A percentile compares a stretch with the other conserved stretches of the same genome.
Conservation (phyloP, 2,888 invertebrate genomes). For the Acheta domesticus region DNA sequence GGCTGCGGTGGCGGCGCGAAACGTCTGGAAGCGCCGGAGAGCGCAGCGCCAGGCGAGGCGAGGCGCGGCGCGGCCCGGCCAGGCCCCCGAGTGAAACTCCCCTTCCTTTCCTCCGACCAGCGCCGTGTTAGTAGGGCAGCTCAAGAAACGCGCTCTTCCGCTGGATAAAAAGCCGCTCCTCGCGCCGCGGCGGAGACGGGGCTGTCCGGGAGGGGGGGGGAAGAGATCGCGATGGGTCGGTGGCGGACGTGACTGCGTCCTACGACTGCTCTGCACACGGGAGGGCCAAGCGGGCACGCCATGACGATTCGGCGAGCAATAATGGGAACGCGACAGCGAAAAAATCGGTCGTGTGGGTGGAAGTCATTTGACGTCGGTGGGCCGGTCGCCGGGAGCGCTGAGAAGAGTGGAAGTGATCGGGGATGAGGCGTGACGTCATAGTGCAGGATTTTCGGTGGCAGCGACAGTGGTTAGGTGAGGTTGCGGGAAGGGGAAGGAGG, state of each 20-base stretch:
- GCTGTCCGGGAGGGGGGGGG: neutral
- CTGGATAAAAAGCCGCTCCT: neutral
- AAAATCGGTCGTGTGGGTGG: too few species aligned
- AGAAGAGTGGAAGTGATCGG: too few species aligned
- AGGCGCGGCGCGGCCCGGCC: neutral
- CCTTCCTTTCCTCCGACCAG: neutral
- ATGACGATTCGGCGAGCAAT: too few species aligned
- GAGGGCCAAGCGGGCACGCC: too few species aligned
- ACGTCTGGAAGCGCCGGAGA: neutral
- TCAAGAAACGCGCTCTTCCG: conserved; percentile 18
- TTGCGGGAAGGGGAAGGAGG: too few species aligned
- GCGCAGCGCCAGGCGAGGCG: neutral
- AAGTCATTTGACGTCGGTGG: too few species aligned
- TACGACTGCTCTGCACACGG: too few species aligned
- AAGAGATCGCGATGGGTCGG: too few species aligned
- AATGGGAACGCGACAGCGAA: too few species aligned
- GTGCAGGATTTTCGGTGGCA: neutral
- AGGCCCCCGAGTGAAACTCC: neutral
- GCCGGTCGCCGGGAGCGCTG: too few species aligned
- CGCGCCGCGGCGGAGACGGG: neutral
- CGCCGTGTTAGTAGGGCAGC: conserved; percentile 9
- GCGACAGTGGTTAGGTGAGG: neutral
- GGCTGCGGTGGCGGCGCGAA: neutral
- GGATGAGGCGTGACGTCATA: too few species aligned
- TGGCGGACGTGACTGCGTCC: too few species aligned